A percentile compares a stretch with the other conserved stretches of the same genome.
These are phyloP conservation scores for Oxygymnocypris stewartii DNA, from an alignment of 2,113 vertebrate genomes.

Conservation along the genomic window DNA sequence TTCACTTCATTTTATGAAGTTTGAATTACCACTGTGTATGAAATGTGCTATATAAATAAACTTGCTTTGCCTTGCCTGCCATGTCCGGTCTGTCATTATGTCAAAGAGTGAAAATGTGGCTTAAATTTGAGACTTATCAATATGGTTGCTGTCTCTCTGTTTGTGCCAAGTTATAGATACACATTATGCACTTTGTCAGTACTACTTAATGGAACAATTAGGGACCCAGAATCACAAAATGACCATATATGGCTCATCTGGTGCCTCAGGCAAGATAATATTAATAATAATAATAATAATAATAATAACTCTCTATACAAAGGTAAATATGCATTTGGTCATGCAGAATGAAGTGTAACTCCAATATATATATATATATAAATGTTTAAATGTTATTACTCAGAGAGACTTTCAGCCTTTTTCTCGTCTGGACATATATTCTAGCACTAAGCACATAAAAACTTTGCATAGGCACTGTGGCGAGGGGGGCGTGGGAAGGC, in stretches of 20 bases:
- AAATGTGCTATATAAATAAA: too few relatives aligned
- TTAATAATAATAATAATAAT: too few relatives aligned
- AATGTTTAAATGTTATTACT: conserved; percentile 55
- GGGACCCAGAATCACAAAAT: background rate
- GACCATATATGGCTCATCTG: background rate
- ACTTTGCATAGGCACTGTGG: conserved; percentile 64
- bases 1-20: too few relatives aligned
- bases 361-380: conserved; percentile 22
- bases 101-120: background rate
- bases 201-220: background rate
- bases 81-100: background rate
- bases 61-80: too few relatives aligned
- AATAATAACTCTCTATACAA: background rate
- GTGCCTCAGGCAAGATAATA: background rate
- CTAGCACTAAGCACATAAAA: conserved; percentile 55
- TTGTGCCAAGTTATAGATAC: background rate
- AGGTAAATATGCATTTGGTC: background rate
- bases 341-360: conserved; percentile 66
- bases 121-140: background rate
- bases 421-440: conserved; percentile 40
- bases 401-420: conserved; percentile 49
- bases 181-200: background rate
- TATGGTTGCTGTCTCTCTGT: background rate
- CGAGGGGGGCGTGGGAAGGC: too few relatives aligned
- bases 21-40: too few relatives aligned